Evolutionary conservation across 1,140 invertebrate species (phyloP).

Genomic region (Drosophila punjabiensis): DNA sequence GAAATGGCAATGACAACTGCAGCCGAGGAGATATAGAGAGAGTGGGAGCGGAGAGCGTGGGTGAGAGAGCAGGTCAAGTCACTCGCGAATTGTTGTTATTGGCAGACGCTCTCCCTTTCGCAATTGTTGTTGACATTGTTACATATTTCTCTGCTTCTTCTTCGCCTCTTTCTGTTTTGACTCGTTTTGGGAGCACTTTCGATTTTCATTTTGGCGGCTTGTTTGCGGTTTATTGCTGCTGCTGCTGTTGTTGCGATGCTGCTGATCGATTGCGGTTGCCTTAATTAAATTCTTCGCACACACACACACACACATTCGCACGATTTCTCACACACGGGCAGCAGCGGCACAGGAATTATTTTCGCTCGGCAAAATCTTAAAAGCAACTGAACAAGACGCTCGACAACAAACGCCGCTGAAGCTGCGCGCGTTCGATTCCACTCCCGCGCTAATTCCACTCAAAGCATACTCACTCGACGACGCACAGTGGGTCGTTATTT

Average conservation of each 20-base stretch:
- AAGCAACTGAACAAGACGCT: slow-evolving; percentile 80
- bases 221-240: slow-evolving; percentile 41
- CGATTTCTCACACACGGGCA: slow-evolving; percentile 56
- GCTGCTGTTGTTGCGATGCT: slow-evolving; percentile 34
- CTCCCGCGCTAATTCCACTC: slow-evolving; percentile 24
- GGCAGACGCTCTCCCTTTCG: slow-evolving; percentile 15
- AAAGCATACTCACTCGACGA: slow-evolving; percentile 51
- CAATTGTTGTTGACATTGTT: slow-evolving; percentile 73
- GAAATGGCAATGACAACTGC: slow-evolving; percentile 47
- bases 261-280: slow-evolving; percentile 56
- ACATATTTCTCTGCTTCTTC: slow-evolving; percentile 50
- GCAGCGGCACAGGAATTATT: slow-evolving; percentile 62
- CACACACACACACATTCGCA: slow-evolving; percentile 45
- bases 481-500: background rate
- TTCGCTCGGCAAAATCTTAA: slow-evolving; percentile 84
- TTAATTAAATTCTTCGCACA: slow-evolving; percentile 60
- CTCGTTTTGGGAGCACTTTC: slow-evolving; percentile 63
- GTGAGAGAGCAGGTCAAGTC: slow-evolving; percentile 69
- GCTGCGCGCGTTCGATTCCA: slow-evolving; percentile 51
- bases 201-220: slow-evolving; percentile 51
- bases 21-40: slow-evolving; percentile 16
- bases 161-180: slow-evolving; percentile 28
- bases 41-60: slow-evolving; percentile 48
- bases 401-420: slow-evolving; percentile 64
- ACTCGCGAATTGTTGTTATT: slow-evolving; percentile 57